Base-by-base conservation (phyloP, 1,140 invertebrate species). In the Zophobas morio region DNA sequence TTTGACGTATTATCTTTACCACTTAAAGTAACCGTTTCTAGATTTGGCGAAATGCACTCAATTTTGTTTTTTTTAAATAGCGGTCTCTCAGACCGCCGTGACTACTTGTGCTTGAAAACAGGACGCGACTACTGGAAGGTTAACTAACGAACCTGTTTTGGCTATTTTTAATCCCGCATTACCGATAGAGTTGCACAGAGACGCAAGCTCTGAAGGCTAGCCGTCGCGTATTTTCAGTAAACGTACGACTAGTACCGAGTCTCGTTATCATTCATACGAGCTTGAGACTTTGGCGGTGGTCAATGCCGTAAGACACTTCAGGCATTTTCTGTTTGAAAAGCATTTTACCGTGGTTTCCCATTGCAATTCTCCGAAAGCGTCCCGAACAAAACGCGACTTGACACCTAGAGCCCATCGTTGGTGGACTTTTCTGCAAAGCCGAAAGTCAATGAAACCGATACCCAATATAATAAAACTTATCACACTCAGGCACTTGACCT, bases 271-370 rank as follows among this genome's bases (percentile, higher is more conserved):
- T 79, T 86, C 84, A 0, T 86, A 85, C 51, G 85, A 87, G 46
- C 51, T 86, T 0, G 84, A 88, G 40, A 86, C 84, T 0, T 40
- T 88, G 1, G 86, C 85, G 0, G 82, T 87, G 0, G 83, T 87
- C 6, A 75, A 80, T 40, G 56, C 72, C 1, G 54, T 34, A 5
- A 51, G 20, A 66, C 47, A 78, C 57, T 78, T 78, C 46, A 54
- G 76, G 8, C 54, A 63, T 46, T 79, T 71, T 57, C 49, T 79
- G 4, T 53, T 54, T 56, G 77, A 57, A 37, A 51, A 36, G 35
- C 37, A 40, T 42, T 83, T 83, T 56, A 81, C 60, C 6, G 82
- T 81, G 6, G 51, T 84, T 63, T 86, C 76, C 0, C 82, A 86
- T 78, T 86, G 85, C 40, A 85, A 83, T 57, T 87, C 56, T 47